Evolutionary conservation across 1,140 invertebrate genomes (phyloP), one percentile per base, ranked within the genome.

Genomic region (Meteorus sp.): DNA sequence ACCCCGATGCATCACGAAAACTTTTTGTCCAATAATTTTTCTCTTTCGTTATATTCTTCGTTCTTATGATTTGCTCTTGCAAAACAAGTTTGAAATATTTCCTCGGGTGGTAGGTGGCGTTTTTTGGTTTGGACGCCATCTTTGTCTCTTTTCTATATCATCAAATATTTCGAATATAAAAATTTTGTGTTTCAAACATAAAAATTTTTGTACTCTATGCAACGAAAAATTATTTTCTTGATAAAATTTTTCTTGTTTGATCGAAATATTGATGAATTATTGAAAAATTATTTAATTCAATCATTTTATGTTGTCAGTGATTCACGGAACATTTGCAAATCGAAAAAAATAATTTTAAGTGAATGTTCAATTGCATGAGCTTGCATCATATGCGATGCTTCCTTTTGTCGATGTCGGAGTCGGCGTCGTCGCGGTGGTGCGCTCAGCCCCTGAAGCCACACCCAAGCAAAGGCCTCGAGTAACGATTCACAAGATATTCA

Each of bases 401-500:
- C n/a, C n/a, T n/a, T n/a, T n/a, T n/a, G n/a, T 44, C 53, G 43
- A 56, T 35, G 23, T 59, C 56, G 56, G 56, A 59, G 56, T 59
- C 56, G 56, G 56, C 56, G 56, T 59, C 35, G 56, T 59, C 56
- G 56, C 50, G 50, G 29, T n/a, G n/a, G n/a, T 54, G 31, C 29
- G 53, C 53, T 31, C 52, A n/a, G n/a, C n/a, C 9, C 11, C 6
- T 9, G 25, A 56, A 56, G 53, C 53, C 53, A 56, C 53, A 56
- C 53, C 53, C 53, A 29, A 20, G 23, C 27, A n/a, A 45, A 45
- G 25, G 22, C 20, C 17, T 41, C 50, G n/a, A 22, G 6, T 52
- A 52, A 52, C 23, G 50, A 52, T 52, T 52, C 9, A 37, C 25
- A 52, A 52, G 33, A 52, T 52, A 37, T 39, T 31, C n/a, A 45